Evolutionary conservation across 2,113 vertebrate species (phyloP).

Genomic region (Peromyscus leucopus): DNA sequence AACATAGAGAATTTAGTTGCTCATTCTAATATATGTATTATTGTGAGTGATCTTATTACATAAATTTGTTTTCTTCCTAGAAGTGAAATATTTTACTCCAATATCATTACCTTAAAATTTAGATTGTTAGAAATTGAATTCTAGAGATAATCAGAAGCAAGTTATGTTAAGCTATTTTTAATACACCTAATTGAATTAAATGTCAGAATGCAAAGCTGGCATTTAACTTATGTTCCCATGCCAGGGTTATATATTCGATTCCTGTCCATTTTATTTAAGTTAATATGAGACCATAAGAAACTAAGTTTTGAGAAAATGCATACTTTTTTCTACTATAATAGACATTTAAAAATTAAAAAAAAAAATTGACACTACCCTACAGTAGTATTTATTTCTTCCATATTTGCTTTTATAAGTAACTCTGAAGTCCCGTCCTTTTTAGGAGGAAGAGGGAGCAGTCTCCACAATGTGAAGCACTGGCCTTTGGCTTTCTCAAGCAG

Average conservation of each 20-base stretch:
- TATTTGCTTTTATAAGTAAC: background rate
- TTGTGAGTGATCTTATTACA: background rate
- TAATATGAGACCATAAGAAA: conserved; percentile 30
- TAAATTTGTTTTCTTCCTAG: background rate
- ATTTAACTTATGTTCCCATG: background rate
- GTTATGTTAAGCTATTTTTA: background rate
- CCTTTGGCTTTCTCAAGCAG: background rate
- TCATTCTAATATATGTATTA: background rate
- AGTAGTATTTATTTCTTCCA: background rate
- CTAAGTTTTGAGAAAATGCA: background rate
- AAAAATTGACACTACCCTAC: background rate
- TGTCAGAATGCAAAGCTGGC: background rate
- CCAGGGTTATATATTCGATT: background rate
- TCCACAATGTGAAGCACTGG: too few species aligned
- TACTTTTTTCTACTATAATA: background rate
- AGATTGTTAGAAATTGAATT: conserved; percentile 32
- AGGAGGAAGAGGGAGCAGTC: background rate
- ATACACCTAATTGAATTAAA: background rate
- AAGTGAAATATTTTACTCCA: background rate
- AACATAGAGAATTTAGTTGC: background rate
- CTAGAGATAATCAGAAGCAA: background rate
- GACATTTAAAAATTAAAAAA: background rate
- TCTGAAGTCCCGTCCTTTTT: background rate
- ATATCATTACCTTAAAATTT: background rate
- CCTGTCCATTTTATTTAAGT: conserved; percentile 21